A percentile compares a stretch with the other conserved stretches of the same genome.
These are phyloP conservation scores for roundworm (Caenorhabditis elegans) DNA, from an alignment of 1,140 invertebrate genomes.

Conservation along the genomic window DNA sequence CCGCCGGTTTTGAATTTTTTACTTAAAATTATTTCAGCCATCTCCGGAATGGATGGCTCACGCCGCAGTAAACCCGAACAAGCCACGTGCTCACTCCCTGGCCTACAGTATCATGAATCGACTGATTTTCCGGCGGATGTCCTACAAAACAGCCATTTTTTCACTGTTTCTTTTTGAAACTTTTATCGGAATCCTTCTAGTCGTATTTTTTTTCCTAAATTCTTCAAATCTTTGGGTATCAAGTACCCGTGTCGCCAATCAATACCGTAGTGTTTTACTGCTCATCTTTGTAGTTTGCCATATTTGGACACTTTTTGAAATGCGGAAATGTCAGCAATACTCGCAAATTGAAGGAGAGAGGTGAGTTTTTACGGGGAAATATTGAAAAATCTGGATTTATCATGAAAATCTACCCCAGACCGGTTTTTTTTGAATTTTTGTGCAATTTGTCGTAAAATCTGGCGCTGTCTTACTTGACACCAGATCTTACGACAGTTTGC, in stretches of 20 bases:
- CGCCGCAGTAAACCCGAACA: slow-evolving; percentile 8
- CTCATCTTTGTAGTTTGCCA: slow-evolving; percentile 27
- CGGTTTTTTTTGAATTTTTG: no score
- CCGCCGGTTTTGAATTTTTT: not conserved
- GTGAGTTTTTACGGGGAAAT: not conserved
- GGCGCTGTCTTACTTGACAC: no score
- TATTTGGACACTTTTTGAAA: slow-evolving; percentile 3
- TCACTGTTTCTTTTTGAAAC: slow-evolving; percentile 34
- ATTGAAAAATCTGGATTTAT: no score
- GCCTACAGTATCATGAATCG: slow-evolving; percentile 28
- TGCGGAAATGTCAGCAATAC: slow-evolving; percentile 5
- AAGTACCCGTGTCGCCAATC: not conserved
- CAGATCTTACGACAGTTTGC: no score
- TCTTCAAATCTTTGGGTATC: not conserved
- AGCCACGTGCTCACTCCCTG: slow-evolving; percentile 31
- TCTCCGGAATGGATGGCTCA: slow-evolving; percentile 41
- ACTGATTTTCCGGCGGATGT: not conserved
- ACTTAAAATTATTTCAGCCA: slow-evolving; percentile 15
- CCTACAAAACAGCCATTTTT: slow-evolving; percentile 6
- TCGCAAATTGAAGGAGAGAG: not conserved
- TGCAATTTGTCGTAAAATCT: no score
- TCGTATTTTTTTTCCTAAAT: slow-evolving; percentile 34
- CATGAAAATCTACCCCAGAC: no score
- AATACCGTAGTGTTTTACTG: slow-evolving; percentile 34
- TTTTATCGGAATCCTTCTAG: slow-evolving; percentile 8